Conservation (phyloP, 2,113 vertebrate genomes). For the Pituophis catenifer region DNA sequence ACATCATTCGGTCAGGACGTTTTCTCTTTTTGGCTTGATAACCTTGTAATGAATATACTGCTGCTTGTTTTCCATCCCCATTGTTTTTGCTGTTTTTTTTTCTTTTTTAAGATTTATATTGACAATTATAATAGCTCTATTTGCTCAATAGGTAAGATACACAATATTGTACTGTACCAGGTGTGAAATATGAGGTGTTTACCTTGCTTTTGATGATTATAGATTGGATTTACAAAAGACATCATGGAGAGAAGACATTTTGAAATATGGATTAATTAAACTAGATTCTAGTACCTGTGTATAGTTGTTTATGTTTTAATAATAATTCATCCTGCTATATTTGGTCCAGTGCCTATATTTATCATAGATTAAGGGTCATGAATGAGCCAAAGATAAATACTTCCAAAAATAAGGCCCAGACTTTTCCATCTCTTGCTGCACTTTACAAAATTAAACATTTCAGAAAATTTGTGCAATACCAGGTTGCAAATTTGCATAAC, state of each 20-base stretch:
- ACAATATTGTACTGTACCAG: conserved; percentile 29
- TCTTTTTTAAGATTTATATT: conserved; percentile 43
- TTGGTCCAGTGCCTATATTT: neutral
- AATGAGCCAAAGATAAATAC: neutral
- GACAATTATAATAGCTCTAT: conserved; percentile 39
- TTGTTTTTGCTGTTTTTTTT: conserved; percentile 15
- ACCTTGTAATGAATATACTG: neutral
- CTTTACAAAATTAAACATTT: neutral
- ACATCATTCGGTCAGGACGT: no score
- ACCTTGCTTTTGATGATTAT: conserved; percentile 49
- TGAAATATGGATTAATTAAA: conserved; percentile 57
- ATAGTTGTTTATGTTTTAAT: neutral
- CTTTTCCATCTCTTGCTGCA: neutral
- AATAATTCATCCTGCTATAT: neutral
- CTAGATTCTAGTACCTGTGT: neutral
- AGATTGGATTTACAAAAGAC: conserved; percentile 45
- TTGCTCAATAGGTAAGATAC: conserved; percentile 58
- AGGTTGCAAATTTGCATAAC: neutral
- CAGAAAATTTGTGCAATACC: neutral
- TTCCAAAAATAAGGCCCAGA: neutral
- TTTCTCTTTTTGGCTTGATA: neutral
- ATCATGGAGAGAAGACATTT: conserved; percentile 43
- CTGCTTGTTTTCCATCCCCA: conserved; percentile 24
- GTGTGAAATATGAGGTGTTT: conserved; percentile 47
- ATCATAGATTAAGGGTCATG: neutral